phyloP scores from a whole-genome alignment of 2,797 vertebrate species.

The Neomorphus geoffroyi region DNA sequence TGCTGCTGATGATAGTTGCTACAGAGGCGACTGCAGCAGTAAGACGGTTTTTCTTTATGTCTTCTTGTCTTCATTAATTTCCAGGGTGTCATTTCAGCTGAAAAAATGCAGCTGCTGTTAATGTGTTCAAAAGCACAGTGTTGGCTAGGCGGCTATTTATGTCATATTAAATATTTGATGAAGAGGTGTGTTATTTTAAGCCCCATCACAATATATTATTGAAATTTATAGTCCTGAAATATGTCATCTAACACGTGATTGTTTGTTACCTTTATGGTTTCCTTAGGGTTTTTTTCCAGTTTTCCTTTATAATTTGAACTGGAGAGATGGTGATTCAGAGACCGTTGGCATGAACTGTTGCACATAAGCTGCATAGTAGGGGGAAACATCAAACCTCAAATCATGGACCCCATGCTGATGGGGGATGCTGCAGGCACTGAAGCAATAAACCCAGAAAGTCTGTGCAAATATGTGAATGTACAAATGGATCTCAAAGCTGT shows the following conservation, averaged over 20 bases:
- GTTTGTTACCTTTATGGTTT: slow-evolving; percentile 14
- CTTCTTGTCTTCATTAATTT: slow-evolving; percentile 17
- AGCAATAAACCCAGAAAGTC: neutral
- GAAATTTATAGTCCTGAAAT: slow-evolving; percentile 14
- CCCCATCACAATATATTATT: neutral
- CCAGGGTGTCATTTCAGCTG: neutral
- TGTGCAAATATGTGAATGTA: neutral
- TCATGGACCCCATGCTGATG: neutral
- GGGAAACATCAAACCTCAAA: neutral
- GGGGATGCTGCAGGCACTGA: neutral
- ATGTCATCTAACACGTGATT: neutral
- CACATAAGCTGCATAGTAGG: neutral
- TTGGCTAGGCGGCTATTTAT: slow-evolving; percentile 9
- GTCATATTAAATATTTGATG: slow-evolving; percentile 40
- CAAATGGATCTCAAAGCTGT: neutral
- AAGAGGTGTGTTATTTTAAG: slow-evolving; percentile 15
- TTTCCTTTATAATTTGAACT: neutral
- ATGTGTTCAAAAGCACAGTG: neutral
- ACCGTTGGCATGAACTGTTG: neutral
- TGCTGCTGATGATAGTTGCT: neutral
- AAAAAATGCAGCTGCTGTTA: neutral
- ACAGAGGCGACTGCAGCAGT: neutral
- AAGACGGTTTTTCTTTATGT: neutral
- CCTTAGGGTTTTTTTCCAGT: neutral
- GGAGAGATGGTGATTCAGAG: neutral